Evolutionary conservation across 2,113 vertebrate genomes (phyloP), one percentile per base, ranked within the genome.

Genomic region (Chauna torquata): DNA sequence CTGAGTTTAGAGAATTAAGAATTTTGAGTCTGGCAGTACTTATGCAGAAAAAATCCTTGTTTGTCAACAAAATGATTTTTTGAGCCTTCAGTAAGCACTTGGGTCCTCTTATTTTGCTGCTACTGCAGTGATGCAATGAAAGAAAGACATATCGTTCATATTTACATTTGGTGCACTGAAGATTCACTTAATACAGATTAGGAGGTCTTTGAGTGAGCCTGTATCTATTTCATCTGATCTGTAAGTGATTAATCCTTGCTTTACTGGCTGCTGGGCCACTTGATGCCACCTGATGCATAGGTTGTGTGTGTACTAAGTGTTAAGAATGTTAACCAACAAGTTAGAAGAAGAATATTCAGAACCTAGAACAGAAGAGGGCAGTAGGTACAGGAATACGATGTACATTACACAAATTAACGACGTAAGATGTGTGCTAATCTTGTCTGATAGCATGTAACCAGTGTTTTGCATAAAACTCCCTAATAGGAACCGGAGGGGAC

Each of bases 201-300:
- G 59, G 75, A 91, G 68, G 55, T 93, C 82, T 97, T 91, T 50
- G 55, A 86, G 55, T 92, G 68, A 86, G 75, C 45, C 66, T 1
- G 0, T 82, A 49, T 91, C 59, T 96, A 81, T 88, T 88, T 59
- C 49, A 71, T 85, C 82, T 77, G 82, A 79, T 75, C 79, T 90
- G 68, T 92, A 68, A 76, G 45, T 88, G 80, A 80, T 87, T 96
- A 91, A 91, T 96, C 91, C 38, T 66, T 68, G 24, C 75, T 79
- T 90, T 78, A 44, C 59, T 81, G 64, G 27, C 86, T 92, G 20
- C 59, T 75, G 69, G 74, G 68, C 49, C 50, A 27, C 79, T 93
- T 49, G 80, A 16, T 80, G 49, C 45, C 47, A 50, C 64, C 61
- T 71, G 27, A 75, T 9, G 9, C 16, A 28, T 24, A 66, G 57